Evolutionary conservation across 2,888 invertebrate species (phyloP).

Genomic region (Lathronympha strigana): DNA sequence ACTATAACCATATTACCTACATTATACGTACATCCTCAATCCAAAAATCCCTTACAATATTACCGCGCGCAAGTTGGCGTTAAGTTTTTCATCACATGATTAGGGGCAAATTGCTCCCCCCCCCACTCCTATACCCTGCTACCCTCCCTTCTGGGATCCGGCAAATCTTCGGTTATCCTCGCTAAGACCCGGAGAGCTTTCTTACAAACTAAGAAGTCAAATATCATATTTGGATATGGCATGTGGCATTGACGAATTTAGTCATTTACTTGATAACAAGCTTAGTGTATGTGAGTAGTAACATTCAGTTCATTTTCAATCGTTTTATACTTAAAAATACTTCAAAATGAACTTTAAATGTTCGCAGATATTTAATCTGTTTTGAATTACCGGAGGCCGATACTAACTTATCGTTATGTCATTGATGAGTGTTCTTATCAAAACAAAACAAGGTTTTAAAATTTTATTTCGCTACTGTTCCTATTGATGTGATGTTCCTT

Average conservation of each 20-base stretch:
- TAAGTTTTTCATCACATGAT: slow-evolving; percentile 82
- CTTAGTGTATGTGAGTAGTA: too few species aligned
- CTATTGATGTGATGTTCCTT: too few species aligned
- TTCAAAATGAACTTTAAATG: too few species aligned
- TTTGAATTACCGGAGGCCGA: too few species aligned
- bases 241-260: slow-evolving; percentile 34
- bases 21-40: slow-evolving; percentile 7
- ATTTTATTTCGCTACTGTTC: too few species aligned
- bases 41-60: slow-evolving; percentile 26
- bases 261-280: too few species aligned
- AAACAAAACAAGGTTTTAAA: too few species aligned
- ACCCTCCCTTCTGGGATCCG: slow-evolving; percentile 55
- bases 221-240: slow-evolving; percentile 51
- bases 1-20: background rate
- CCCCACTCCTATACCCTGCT: slow-evolving; percentile 45
- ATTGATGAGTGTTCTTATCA: too few species aligned
- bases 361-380: too few species aligned
- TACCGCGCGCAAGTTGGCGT: slow-evolving; percentile 52
- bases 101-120: slow-evolving; percentile 70
- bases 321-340: too few species aligned
- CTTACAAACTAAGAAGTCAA: slow-evolving; percentile 48
- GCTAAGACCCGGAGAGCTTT: slow-evolving; percentile 60
- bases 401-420: too few species aligned
- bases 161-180: slow-evolving; percentile 72
- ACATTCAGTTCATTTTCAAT: too few species aligned